Conservation (phyloP, 2,113 vertebrate species). For the Bufo gargarizans region DNA sequence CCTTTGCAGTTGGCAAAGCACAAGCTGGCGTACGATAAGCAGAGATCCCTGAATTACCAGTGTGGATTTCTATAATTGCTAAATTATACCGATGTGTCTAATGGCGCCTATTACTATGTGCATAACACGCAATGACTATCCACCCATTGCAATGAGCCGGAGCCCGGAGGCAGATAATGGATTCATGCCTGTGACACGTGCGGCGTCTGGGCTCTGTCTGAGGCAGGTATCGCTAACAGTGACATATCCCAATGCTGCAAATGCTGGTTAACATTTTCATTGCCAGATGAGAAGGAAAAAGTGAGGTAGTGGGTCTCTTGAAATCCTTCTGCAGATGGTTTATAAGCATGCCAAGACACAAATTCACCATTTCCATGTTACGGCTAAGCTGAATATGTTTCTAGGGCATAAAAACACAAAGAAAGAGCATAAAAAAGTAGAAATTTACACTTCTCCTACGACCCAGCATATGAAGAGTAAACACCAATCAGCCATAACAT, state of each 20-base stretch:
- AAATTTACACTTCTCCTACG: too few species aligned
- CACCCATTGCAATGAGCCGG: background rate
- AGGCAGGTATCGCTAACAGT: background rate
- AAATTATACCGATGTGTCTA: constrained; percentile 62
- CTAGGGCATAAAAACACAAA: too few species aligned
- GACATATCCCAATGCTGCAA: background rate
- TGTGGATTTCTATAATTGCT: constrained; percentile 70
- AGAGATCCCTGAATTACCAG: constrained; percentile 66
- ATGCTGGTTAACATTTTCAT: background rate
- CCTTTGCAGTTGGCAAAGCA: constrained; percentile 8
- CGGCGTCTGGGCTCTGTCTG: background rate
- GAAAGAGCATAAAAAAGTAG: too few species aligned
- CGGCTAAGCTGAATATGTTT: too few species aligned
- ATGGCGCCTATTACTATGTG: constrained; percentile 17
- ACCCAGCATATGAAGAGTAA: too few species aligned
- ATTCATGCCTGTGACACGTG: background rate
- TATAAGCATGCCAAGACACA: too few species aligned
- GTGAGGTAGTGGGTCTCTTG: too few species aligned
- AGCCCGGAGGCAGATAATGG: background rate
- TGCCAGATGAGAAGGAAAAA: background rate
- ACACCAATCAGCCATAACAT: too few species aligned
- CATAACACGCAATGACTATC: constrained; percentile 22
- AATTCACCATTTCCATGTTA: too few species aligned
- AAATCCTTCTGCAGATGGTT: too few species aligned
- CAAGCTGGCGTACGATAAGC: constrained; percentile 49